These are phyloP conservation scores for Darevskia nairensis DNA, from an alignment of 2,797 vertebrate genomes.

Conservation along the genomic window DNA sequence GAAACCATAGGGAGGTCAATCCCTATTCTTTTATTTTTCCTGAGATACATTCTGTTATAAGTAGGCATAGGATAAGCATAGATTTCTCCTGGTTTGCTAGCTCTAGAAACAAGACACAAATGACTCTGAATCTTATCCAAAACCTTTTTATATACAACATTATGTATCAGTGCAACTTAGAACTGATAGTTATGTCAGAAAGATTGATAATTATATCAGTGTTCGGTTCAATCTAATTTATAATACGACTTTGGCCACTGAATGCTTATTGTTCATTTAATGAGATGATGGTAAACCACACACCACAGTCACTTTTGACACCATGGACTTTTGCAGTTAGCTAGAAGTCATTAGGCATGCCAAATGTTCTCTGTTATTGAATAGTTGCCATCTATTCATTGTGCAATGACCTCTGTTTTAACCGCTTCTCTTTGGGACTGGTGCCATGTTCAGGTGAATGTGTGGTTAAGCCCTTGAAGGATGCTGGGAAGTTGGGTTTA, in stretches of 20 bases:
- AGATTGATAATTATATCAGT: conserved; percentile 54
- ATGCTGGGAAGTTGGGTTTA: conserved; percentile 2
- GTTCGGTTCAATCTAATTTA: conserved; percentile 60
- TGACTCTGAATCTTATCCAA: conserved; percentile 65
- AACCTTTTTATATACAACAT: conserved; percentile 66
- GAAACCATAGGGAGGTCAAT: conserved; percentile 50
- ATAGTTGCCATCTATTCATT: conserved; percentile 52
- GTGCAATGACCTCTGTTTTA: conserved; percentile 45
- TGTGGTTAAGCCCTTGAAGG: not conserved
- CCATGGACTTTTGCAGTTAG: conserved; percentile 68
- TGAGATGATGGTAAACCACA: conserved; percentile 43
- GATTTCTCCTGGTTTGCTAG: conserved; percentile 55
- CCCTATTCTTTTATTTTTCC: conserved; percentile 60
- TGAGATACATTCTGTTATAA: conserved; percentile 63
- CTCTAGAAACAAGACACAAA: conserved; percentile 70
- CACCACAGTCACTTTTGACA: conserved; percentile 38
- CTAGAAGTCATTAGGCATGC: conserved; percentile 65
- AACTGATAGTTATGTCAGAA: conserved; percentile 58
- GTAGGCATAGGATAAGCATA: conserved; percentile 58
- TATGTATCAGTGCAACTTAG: conserved; percentile 34
- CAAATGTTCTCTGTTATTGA: conserved; percentile 60
- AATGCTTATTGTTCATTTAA: conserved; percentile 49
- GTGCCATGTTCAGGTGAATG: conserved; percentile 27
- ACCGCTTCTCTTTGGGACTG: conserved; percentile 33
- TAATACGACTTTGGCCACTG: conserved; percentile 32